Percentiles rank a stretch among this genome's conserved stretches.
These are phyloP conservation scores for Sardinella longiceps DNA, from an alignment of 2,797 vertebrate genomes.

Conservation along the genomic window DNA sequence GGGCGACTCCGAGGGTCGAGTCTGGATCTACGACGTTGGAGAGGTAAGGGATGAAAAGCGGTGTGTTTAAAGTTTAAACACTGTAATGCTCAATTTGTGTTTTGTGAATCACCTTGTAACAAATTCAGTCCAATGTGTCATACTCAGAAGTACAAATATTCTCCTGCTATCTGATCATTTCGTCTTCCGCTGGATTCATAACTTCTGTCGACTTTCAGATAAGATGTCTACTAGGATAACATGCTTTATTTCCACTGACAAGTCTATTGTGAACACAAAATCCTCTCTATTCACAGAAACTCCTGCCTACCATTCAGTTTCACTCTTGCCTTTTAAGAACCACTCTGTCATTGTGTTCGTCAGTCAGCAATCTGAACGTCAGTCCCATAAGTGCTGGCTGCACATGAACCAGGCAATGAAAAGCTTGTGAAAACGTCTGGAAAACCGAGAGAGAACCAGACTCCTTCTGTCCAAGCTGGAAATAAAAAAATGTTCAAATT, in stretches of 20 bases:
- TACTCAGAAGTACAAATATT: too few relatives aligned
- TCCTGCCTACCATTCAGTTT: background rate
- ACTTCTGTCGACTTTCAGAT: background rate
- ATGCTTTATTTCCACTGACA: background rate
- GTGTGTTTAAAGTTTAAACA: background rate
- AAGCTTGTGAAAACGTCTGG: background rate
- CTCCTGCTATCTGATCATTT: background rate
- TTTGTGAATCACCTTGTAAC: too few relatives aligned
- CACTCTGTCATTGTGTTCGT: constrained; percentile 49
- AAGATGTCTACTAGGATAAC: background rate
- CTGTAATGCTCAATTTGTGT: too few relatives aligned
- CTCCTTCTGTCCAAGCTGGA: background rate
- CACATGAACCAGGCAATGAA: background rate
- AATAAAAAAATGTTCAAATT: background rate
- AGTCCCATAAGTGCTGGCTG: background rate
- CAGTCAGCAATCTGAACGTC: background rate
- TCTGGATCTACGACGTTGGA: constrained; percentile 97
- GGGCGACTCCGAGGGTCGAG: constrained; percentile 93
- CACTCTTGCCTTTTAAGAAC: constrained; percentile 1
- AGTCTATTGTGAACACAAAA: background rate
- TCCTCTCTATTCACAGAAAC: background rate
- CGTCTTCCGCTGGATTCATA: background rate
- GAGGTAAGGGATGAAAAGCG: constrained; percentile 78
- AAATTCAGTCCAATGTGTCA: too few relatives aligned
- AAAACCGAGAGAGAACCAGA: background rate